Evolutionary conservation across 2,113 vertebrate species (phyloP), one percentile per base, ranked within the genome.

Genomic region (Hucho hucho): DNA sequence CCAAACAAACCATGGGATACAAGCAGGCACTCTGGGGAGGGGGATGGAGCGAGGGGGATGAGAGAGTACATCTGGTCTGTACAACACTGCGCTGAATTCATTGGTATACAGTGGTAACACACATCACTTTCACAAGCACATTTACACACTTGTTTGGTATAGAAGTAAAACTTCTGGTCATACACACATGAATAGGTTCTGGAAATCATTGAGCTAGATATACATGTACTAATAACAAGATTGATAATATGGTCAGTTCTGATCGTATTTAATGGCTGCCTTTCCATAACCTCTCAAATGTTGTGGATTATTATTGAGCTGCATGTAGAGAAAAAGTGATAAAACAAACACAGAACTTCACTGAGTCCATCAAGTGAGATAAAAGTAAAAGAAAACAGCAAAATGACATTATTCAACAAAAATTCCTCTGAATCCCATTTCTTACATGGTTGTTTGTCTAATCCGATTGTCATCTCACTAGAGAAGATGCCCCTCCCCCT

Each of bases 31-130:
- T 53, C 49, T 37, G 58, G 29, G 67, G 11, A 2, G 13, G 7
- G 14, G 18, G 20, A 6, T 22, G 18, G 32, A 47, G 29, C 20
- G 11, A 13, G 32, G 11, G 43, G 29, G n/a, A n/a, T n/a, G 65
- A 83, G 59, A 72, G 67, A 75, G 69, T 79, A 81, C 82, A 87
- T 86, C 79, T 87, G 81, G 73, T 84, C 77, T 84, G 78, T 80
- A 83, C 68, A 69, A 86, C 63, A 79, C 75, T 76, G 80, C 80
- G 79, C 83, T 76, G 69, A 87, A 70, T 80, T 61, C 77, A 64
- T 32, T 72, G 79, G 73, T 80, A 75, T 80, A 83, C 72, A 85
- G 83, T 81, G 64, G 77, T 75, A 77, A 79, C 73, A 47, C 77
- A 53, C 49, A 1, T 53, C 4, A 14, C 58, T 61, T 61, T 61